Base-by-base conservation (phyloP, 2,797 vertebrate species). In the Sebastes trivittatus region DNA sequence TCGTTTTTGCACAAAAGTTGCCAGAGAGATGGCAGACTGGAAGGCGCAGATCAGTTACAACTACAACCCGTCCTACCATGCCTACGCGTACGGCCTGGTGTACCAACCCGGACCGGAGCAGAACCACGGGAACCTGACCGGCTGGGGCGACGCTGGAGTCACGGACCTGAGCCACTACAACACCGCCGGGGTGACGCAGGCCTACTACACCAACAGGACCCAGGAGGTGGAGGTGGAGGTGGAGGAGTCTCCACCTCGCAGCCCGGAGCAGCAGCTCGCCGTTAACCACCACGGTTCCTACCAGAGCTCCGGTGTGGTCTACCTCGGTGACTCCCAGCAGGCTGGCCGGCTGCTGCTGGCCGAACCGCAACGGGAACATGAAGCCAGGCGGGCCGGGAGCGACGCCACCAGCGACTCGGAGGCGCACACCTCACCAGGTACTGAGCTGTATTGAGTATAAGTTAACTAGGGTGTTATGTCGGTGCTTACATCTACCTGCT, bases 11-110 rank as follows among this genome's bases (percentile, higher is more conserved):
- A 49, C 2, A 10, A 32, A 27, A 7, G 22, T 3, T 22, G 5
- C 5, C 0, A 0, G 3, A 36, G 62, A 34, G 2, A 96, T 96
- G 95, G 92, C 95, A 30, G 95, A 96, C 5, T 96, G 95, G 95
- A 95, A 93, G 74, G 38, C 92, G 4, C 95, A 93, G 4, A 55
- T 94, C 6, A 89, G 49, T 42, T 95, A 95, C 85, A 95, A 94
- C 54, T 95, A 93, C 75, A 95, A 86, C 75, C 81, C 91, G 0
- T 84, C 95, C 0, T 96, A 94, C 75, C 94, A 95, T 8, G 87
- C 94, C 0, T 96, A 95, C 49, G 93, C 95, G 0, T 95, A 95
- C 71, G 88, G 95, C 13, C 70, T 95, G 4, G 18, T 95, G 81
- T 95, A 94, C 70, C 94, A 82, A 20, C n/a, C 84, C 2, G 88